These are phyloP conservation scores for Rhabdomys pumilio DNA, from an alignment of 2,797 vertebrate species.

Conservation along the genomic window DNA sequence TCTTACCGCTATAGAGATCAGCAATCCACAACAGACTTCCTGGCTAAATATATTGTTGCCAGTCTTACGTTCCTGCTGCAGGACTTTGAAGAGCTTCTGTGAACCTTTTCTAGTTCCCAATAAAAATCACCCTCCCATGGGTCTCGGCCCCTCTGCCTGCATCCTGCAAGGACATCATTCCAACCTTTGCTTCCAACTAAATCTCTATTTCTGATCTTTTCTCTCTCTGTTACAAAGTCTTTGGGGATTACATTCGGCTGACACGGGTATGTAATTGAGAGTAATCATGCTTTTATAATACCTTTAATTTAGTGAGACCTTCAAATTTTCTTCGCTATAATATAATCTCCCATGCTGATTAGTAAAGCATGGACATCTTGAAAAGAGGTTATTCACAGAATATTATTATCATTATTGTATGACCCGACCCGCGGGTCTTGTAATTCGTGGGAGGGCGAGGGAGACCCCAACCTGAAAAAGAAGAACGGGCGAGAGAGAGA, in stretches of 20 bases:
- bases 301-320: not conserved
- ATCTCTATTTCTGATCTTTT: not conserved
- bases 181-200: not conserved
- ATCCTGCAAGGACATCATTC: not conserved
- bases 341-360: not conserved
- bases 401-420: not conserved
- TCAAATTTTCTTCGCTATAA: not conserved
- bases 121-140: not conserved
- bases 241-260: not conserved
- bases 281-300: not conserved
- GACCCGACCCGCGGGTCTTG: too few relatives aligned
- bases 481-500: too few relatives aligned
- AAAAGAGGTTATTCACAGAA: not conserved
- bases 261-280: not conserved
- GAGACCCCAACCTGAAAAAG: too few relatives aligned
- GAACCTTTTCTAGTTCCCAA: not conserved
- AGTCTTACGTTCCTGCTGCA: not conserved
- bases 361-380: not conserved
- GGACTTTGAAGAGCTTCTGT: not conserved
- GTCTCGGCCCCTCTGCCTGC: not conserved
- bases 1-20: slow-evolving; percentile 7
- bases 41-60: not conserved
- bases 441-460: too few relatives aligned
- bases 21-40: not conserved
- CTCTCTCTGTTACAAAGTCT: not conserved